These are phyloP conservation scores for Aptenodytes forsteri DNA, from an alignment of 2,113 vertebrate genomes.

Conservation along the genomic window DNA sequence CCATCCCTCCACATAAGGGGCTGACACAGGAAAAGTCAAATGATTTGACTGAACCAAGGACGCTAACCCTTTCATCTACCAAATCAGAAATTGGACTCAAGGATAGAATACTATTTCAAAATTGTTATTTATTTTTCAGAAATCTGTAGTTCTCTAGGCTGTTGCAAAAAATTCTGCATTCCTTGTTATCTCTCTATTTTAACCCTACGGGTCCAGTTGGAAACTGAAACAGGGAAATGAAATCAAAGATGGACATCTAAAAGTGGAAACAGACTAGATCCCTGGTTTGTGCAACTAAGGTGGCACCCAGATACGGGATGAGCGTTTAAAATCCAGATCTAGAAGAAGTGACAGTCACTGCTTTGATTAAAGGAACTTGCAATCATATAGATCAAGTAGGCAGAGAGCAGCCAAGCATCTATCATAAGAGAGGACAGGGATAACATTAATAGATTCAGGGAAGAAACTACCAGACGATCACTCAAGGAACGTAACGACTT, in stretches of 20 bases:
- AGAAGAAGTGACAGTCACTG: neutral
- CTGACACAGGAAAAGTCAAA: neutral
- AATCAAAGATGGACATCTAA: neutral
- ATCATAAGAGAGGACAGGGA: neutral
- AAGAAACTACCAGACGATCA: neutral
- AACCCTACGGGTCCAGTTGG: neutral
- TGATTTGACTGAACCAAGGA: neutral
- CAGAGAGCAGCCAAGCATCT: neutral
- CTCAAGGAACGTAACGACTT: neutral
- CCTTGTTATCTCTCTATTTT: neutral
- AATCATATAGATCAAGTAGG: neutral
- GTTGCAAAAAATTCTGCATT: neutral
- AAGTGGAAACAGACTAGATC: neutral
- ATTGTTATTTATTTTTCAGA: neutral
- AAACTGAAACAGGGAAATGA: neutral
- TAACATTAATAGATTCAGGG: neutral
- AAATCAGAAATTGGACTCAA: neutral
- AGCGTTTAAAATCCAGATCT: neutral
- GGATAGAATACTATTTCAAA: neutral
- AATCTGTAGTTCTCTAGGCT: neutral
- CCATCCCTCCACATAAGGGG: rapidly evolving
- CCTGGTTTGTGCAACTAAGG: neutral
- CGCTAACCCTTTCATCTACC: neutral
- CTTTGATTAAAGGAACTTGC: neutral
- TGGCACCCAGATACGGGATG: neutral